Evolutionary conservation across 2,797 vertebrate genomes (phyloP).

Genomic region (Gadopsis bispinosus): DNA sequence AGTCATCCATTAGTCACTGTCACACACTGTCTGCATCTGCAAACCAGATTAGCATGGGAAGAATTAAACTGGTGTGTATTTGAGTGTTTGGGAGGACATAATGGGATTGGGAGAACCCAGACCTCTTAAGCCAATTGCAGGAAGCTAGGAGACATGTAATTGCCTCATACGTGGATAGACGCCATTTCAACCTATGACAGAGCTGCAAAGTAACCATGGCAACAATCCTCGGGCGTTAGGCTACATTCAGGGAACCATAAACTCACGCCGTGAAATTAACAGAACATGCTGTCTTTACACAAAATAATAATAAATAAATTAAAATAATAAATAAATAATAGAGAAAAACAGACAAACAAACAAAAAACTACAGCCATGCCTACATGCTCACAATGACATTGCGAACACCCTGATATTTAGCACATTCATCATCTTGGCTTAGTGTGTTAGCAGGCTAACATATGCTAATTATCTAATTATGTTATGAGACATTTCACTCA

Average conservation of each 20-base stretch:
- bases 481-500: neutral
- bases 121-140: slow-evolving; percentile 40
- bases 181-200: neutral
- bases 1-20: slow-evolving; percentile 33
- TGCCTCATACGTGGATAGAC: neutral
- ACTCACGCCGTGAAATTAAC: neutral
- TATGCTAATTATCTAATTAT: neutral
- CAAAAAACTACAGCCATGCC: too few relatives aligned
- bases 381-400: neutral
- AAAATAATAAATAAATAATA: too few relatives aligned
- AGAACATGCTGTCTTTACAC: neutral
- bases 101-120: slow-evolving; percentile 54
- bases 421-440: too few relatives aligned
- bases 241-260: neutral
- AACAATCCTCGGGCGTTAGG: neutral
- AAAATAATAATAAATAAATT: too few relatives aligned
- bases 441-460: neutral
- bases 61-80: slow-evolving; percentile 45
- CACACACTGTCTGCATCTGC: slow-evolving; percentile 17
- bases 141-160: neutral
- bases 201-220: neutral
- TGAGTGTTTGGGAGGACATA: slow-evolving; percentile 40
- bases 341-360: too few relatives aligned
- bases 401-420: neutral
- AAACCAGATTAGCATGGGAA: slow-evolving; percentile 39